A percentile compares a stretch with the other conserved stretches of the same genome.
Conservation (phyloP, 2,797 vertebrate species). For the Tragelaphus oryx region DNA sequence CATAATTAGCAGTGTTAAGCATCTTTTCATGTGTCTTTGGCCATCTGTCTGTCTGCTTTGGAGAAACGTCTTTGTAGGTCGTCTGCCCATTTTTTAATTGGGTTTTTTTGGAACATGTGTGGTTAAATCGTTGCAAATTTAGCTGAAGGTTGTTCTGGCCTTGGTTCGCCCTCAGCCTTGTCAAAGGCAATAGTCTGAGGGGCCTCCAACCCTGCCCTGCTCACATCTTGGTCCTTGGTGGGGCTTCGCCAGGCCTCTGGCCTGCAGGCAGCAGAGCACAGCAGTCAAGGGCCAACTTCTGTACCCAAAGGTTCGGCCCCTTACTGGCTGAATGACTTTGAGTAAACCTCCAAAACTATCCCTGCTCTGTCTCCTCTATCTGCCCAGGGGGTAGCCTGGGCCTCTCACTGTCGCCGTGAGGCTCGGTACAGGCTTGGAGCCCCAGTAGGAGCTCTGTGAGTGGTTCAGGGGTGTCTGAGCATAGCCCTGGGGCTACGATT, state of each 20-base stretch:
- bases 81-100: not conserved
- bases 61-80: not conserved
- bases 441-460: not conserved
- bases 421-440: not conserved
- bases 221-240: rapidly evolving
- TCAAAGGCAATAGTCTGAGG: not conserved
- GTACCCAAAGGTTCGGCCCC: not conserved
- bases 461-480: rapidly evolving
- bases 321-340: not conserved
- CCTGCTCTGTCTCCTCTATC: not conserved
- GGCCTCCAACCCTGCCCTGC: not conserved
- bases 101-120: not conserved
- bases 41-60: not conserved
- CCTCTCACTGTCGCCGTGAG: not conserved
- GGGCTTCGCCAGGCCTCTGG: not conserved
- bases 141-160: not conserved
- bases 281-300: not conserved
- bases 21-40: not conserved
- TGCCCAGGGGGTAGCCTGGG: not conserved
- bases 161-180: not conserved
- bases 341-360: not conserved
- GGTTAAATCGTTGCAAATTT: not conserved
- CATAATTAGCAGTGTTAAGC: not conserved
- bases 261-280: rapidly evolving
- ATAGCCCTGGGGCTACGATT: not conserved